phyloP scores from a whole-genome alignment of 2,888 invertebrate species.

The Rhabditoides inermis region DNA sequence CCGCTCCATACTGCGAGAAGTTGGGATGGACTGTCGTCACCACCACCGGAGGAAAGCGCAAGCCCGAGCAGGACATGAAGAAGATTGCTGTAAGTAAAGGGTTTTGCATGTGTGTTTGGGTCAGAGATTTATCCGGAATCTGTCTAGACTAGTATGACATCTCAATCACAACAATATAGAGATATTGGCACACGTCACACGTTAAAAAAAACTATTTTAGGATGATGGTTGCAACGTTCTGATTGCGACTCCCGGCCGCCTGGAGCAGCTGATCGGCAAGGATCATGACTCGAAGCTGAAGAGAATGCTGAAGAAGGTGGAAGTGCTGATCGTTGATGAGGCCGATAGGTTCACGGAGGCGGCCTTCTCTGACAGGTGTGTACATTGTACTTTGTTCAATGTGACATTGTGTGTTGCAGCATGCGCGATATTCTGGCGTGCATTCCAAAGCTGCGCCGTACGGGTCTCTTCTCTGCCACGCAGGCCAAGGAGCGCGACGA shows the following conservation, averaged over 20 bases:
- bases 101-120: no score
- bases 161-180: no score
- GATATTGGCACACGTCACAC: no score
- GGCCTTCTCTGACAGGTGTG: conserved; percentile 68
- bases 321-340: conserved; percentile 87
- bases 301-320: conserved; percentile 56
- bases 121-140: no score
- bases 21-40: conserved; percentile 17
- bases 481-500: conserved; percentile 88
- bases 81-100: not conserved
- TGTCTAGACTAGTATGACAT: no score
- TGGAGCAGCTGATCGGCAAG: conserved; percentile 64
- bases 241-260: conserved; percentile 85
- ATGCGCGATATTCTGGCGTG: conserved; percentile 79
- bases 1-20: conserved; percentile 24
- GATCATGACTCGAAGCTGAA: conserved; percentile 15
- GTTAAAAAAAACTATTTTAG: no score
- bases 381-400: not conserved
- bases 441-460: conserved; percentile 82
- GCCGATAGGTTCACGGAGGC: conserved; percentile 86
- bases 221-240: conserved; percentile 67
- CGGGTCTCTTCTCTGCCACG: conserved; percentile 96
- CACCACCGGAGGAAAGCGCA: conserved; percentile 54
- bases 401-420: conserved; percentile 53
- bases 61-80: conserved; percentile 21